Evolutionary conservation across 2,797 vertebrate species (phyloP), one percentile per base, ranked within the genome.

Genomic region (Streptopelia turtur): DNA sequence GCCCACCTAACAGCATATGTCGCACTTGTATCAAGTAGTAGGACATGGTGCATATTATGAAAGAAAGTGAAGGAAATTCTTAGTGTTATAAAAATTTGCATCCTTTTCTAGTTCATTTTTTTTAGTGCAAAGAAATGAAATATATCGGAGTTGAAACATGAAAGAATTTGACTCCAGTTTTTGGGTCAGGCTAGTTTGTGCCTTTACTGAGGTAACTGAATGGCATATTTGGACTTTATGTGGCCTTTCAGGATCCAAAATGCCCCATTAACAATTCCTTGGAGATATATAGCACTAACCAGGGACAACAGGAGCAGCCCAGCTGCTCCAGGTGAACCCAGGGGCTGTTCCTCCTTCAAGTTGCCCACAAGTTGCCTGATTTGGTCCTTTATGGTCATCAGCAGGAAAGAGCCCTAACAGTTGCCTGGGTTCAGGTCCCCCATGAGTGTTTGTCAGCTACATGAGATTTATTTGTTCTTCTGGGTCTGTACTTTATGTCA

Each of bases 1-100:
- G 23, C 50, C 94, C 53, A 95, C 84, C 86, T 96, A 88, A 68
- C 50, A 94, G 86, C 81, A 13, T 88, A 78, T 84, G 76, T 89
- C 21, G 22, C 84, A 30, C 56, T 93, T 81, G 61, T 63, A 60
- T 68, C 92, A 72, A 96, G 56, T 57, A 56, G 83, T 86, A 89
- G 87, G 49, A 96, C 90, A 87, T 70, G 28, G n/a, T 83, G 21
- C 93, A 35, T 61, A 52, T 92, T 87, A 52, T 81, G 77, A 85
- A 89, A 84, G 63, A 80, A 95, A 92, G 75, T 72, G 76, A 92
- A 83, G 39, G 24, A 83, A 90, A 83, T 80, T 61, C 72, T 90
- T 92, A 71, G 49, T 2, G 3, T 84, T 20, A 27, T 86, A 78
- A 91, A 92, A 92, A 91, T 92, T 93, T 94, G 43, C 90, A 77